Base-by-base conservation (phyloP, 2,888 invertebrate species). In the Phlogophora meticulosa region DNA sequence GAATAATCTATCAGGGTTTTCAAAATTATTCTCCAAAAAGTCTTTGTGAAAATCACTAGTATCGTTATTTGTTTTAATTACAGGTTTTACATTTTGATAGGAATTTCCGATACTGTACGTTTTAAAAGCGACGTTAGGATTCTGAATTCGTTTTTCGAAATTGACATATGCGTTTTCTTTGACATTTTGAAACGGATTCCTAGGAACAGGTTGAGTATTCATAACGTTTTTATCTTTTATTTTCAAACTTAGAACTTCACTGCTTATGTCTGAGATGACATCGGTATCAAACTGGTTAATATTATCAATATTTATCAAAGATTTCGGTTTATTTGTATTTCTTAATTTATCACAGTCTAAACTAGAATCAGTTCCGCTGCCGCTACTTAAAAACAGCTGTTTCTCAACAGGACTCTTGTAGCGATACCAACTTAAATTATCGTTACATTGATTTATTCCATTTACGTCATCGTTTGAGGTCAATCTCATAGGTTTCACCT, bases 281-380 rank as follows among this genome's bases (percentile, higher is more conserved):
- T 46, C 51, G 20, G 15, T 51, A 32, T 48, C 38, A 1, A 17
- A 24, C 1, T 32, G 51, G 2, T 40, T 13, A 1, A 5, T 15
- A 22, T 45, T 49, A 28, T 46, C 38, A 40, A 13, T 22, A 15
- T 20, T 45, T 42, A 59, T 43, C 4, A 36, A 0, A 40, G 7
- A n/a, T 48, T 69, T 76, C 0, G 57, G 51, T 59, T 69, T 69
- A 2, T 58, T 76, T 24, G 57, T 34, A 66, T 71, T 49, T 13
- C 52, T 49, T 5, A 75, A 11, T 20, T 55, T 57, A 43, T 80
- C 72, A 38, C 48, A 60, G 0, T 43, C 22, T n/a, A 48, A 17
- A 9, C 42, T 61, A 28, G 17, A 49, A 9, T 56, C 36, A 0
- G 24, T 38, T 0, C 66, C 32, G 11, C 51, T 59, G 9, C 48